A percentile compares a stretch with the other conserved stretches of the same genome.
These are phyloP conservation scores for Heteropelma amictum DNA, from an alignment of 2,888 invertebrate species.

Conservation along the genomic window DNA sequence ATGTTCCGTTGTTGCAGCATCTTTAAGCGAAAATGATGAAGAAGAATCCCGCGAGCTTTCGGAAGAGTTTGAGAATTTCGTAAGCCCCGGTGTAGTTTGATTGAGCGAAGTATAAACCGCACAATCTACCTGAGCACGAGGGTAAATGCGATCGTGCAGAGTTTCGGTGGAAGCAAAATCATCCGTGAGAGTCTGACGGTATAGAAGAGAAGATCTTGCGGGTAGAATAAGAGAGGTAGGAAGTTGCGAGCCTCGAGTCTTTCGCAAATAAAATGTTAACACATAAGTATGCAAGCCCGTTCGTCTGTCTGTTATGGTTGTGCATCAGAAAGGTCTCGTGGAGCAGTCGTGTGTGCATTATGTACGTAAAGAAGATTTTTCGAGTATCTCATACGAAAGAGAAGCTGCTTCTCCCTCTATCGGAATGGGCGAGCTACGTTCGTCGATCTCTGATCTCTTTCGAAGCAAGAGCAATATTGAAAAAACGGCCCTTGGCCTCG, in stretches of 20 bases:
- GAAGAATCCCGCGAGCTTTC: too few species aligned
- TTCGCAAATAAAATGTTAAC: too few species aligned
- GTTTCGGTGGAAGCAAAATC: not conserved
- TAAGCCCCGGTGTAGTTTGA: too few species aligned
- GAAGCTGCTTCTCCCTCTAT: slow-evolving; percentile 33
- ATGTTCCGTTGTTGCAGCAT: too few species aligned
- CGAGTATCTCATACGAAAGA: slow-evolving; percentile 15
- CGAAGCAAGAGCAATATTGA: slow-evolving; percentile 42
- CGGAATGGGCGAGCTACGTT: slow-evolving; percentile 56
- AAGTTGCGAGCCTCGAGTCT: slow-evolving; percentile 6
- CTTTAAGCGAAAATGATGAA: too few species aligned
- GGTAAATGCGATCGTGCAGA: slow-evolving; percentile 12
- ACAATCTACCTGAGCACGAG: not conserved
- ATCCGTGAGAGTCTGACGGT: not conserved
- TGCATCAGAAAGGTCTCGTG: slow-evolving; percentile 4
- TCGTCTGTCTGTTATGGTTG: slow-evolving; percentile 1
- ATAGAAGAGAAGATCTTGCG: not conserved
- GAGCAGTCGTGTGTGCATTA: slow-evolving; percentile 9
- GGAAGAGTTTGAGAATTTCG: too few species aligned
- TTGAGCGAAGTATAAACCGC: too few species aligned
- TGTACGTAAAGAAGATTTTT: not conserved
- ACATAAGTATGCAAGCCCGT: too few species aligned
- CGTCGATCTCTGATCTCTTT: slow-evolving; percentile 52
- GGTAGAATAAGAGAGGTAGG: slow-evolving; percentile 2
- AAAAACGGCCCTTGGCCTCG: slow-evolving; percentile 53